Base-by-base conservation (phyloP, 1,140 invertebrate genomes). In the Drosophila sturtevanti region DNA sequence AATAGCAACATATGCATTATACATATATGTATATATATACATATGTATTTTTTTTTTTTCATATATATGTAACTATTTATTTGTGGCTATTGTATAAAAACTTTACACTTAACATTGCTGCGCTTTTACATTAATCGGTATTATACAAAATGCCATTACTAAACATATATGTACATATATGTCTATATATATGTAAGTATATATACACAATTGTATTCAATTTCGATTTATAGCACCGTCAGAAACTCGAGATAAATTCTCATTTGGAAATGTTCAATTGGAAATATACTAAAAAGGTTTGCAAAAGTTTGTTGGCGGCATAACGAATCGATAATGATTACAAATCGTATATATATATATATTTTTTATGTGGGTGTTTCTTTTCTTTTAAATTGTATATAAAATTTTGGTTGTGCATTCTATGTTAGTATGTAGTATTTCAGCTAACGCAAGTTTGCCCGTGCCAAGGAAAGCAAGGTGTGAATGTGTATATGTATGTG, bases 61-160 rank as follows among this genome's bases (percentile, higher is more conserved):
- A 24, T 24, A 24, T 24, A 24, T 31, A 31, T 31, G 27, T 6
- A 31, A 31, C 27, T 31, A 31, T 31, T 65, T 63, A 66, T 21
- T 68, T 65, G 66, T 68, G 79, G 82, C 67, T 82, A 82, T 68
- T 72, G 55, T 81, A 75, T 74, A 74, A 63, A 63, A 74, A 78
- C 68, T 81, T 77, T 85, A 85, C 81, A 85, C 67, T 80, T 67
- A 77, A 55, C 56, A 61, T 62, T 54, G 67, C 38, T 61, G 61
- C 68, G 35, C 68, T 64, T 67, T 31, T 31, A 31, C 48, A 44
- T 59, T 52, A 18, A 63, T 54, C 22, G 54, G 9, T 78, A 78
- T 72, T 67, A 77, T 78, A 87, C 79, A 79, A 68, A 66, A 75
- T 87, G 78, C 72, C 68, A 72, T 69, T 78, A 55, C 59, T 75